Evolutionary conservation across 1,140 invertebrate species (phyloP), one percentile per base, ranked within the genome.

Genomic region (Calliopsis andreniformis): DNA sequence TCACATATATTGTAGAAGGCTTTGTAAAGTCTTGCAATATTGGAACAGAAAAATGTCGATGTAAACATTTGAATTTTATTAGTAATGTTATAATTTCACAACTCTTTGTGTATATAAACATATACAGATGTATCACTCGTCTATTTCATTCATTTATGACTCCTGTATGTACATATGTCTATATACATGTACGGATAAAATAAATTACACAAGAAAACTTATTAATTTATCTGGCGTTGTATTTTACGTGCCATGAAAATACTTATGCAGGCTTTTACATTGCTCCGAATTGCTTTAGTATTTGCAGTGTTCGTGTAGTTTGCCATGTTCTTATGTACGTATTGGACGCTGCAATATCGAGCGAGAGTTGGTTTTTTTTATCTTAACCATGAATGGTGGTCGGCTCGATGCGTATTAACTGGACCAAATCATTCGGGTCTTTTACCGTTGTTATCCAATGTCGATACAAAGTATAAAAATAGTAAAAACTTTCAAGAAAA

Each of bases 121-220:
- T 63, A 78, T 62, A 78, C 42, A 61, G 18, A 80, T 58, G 67
- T 72, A 66, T 25, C 56, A 76, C 61, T 58, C 56, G 66, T 67
- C 35, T 10, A 86, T 64, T 72, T 71, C 32, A 55, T 73, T 84
- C 55, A 55, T 63, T 71, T 25, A 76, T 83, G 79, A 80, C 62
- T 86, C 77, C 81, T 86, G 63, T 66, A 79, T 86, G 80, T 87
- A 83, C 79, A 59, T 66, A 79, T 86, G 80, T 87, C 82, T 81
- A 87, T 88, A 85, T 87, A 86, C 86, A 86, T 67, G 82, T 82
- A 79, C 45, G 58, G 78, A 80, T 87, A 86, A 88, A 84, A 68
- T 76, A 72, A 76, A 83, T 42, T 23, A 64, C 59, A 25, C 43
- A 55, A 79, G 59, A 68, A n/a, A 66, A 78, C 67, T 62, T 76